These are phyloP conservation scores for Leptinotarsa texana DNA, from an alignment of 1,140 invertebrate species.

Conservation along the genomic window DNA sequence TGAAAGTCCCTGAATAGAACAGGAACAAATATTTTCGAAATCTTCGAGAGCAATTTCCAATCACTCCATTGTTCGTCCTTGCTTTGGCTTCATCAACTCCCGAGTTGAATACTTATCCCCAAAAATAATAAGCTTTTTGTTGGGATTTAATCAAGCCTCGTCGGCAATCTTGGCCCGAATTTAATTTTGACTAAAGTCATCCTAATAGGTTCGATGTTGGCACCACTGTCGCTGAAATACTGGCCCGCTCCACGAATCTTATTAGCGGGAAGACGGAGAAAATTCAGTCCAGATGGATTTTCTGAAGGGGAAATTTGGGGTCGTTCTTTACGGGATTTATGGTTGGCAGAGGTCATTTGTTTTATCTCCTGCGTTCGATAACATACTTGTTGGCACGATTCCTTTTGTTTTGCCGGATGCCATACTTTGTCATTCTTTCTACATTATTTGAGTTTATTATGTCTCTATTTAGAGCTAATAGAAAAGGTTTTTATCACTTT, in stretches of 20 bases:
- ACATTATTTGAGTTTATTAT: no score
- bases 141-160: conserved; percentile 5
- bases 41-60: not conserved
- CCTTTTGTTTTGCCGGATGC: no score
- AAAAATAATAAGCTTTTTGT: conserved; percentile 4
- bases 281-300: not conserved
- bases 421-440: no score
- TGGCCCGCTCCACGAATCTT: not conserved
- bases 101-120: not conserved
- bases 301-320: not conserved
- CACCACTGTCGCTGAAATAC: not conserved
- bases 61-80: not conserved
- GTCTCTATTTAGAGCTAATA: no score
- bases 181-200: not conserved
- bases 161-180: conserved; percentile 5
- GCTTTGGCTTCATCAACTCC: not conserved
- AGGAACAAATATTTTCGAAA: not conserved
- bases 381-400: no score
- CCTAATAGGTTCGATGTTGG: not conserved
- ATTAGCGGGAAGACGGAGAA: not conserved
- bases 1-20: no score
- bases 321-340: not conserved
- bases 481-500: no score
- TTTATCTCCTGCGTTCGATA: not conserved
- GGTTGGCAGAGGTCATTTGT: not conserved